A percentile compares a stretch with the other conserved stretches of the same genome.
These are phyloP conservation scores for Pachypeltis micranthus DNA, from an alignment of 1,140 invertebrate genomes.

Conservation along the genomic window DNA sequence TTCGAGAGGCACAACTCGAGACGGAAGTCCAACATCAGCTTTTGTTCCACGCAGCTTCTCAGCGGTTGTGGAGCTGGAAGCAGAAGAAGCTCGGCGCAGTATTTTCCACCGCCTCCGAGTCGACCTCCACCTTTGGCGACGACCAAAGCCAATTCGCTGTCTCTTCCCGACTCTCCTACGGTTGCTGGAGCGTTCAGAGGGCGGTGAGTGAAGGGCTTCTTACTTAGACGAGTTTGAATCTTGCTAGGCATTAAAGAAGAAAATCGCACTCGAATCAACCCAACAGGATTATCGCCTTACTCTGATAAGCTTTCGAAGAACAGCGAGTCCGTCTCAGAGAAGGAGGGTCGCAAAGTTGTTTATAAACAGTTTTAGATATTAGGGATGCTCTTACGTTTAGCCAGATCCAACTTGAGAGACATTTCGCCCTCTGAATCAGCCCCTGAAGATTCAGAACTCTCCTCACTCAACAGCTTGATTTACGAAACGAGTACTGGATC, in stretches of 20 bases:
- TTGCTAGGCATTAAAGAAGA: no score
- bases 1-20: constrained; percentile 82
- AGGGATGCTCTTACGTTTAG: no score
- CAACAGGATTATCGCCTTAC: no score
- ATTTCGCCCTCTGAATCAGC: no score
- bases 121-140: constrained; percentile 61
- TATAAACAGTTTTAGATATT: no score
- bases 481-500: no score
- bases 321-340: background rate
- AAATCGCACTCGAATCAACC: no score
- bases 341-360: no score
- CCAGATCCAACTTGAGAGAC: no score
- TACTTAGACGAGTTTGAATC: no score
- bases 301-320: background rate
- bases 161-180: constrained; percentile 59
- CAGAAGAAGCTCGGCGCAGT: constrained; percentile 40
- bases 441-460: no score
- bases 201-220: constrained; percentile 14
- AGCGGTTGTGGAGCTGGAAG: constrained; percentile 39
- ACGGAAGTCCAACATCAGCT: constrained; percentile 81
- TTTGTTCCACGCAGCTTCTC: constrained; percentile 55
- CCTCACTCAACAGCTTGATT: no score
- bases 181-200: constrained; percentile 23
- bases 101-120: constrained; percentile 36
- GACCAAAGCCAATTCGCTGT: constrained; percentile 77